Percentiles rank a stretch among this genome's conserved stretches.
Evolutionary conservation across 2,113 vertebrate species (phyloP).

Genomic region (Uria lomvia): DNA sequence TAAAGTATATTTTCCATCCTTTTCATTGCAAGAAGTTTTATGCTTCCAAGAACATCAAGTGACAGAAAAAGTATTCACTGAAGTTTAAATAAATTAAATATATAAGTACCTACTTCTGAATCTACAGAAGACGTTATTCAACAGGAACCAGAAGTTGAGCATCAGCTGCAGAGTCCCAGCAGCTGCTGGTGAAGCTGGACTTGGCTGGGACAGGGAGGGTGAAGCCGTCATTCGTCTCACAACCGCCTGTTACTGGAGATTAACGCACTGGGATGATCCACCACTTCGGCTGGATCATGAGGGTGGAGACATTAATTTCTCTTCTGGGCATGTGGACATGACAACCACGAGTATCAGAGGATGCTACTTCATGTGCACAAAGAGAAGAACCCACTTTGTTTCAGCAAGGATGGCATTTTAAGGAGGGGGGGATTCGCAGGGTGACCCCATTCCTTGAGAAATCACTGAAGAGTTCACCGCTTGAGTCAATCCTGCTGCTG

Average conservation of each 20-base stretch:
- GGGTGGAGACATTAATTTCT: background rate
- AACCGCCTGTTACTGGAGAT: accelerated
- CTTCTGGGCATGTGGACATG: accelerated
- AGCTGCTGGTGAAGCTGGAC: background rate
- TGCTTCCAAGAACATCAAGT: background rate
- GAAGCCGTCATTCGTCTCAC: background rate
- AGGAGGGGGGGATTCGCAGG: background rate
- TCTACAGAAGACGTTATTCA: background rate
- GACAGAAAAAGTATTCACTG: background rate
- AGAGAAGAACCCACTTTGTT: background rate
- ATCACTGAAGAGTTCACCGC: background rate
- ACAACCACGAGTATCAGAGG: background rate
- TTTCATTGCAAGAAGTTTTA: background rate
- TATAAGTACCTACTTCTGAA: background rate
- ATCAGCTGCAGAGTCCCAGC: background rate
- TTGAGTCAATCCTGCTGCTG: background rate
- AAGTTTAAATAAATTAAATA: background rate
- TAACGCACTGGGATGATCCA: background rate
- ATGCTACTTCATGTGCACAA: accelerated
- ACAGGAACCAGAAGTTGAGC: background rate
- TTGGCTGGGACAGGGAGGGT: background rate
- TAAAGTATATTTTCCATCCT: background rate
- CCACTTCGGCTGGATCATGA: accelerated
- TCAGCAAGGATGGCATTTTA: background rate
- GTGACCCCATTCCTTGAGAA: background rate